These are phyloP conservation scores for Galerucella pusilla DNA, from an alignment of 2,888 invertebrate genomes.

Conservation along the genomic window DNA sequence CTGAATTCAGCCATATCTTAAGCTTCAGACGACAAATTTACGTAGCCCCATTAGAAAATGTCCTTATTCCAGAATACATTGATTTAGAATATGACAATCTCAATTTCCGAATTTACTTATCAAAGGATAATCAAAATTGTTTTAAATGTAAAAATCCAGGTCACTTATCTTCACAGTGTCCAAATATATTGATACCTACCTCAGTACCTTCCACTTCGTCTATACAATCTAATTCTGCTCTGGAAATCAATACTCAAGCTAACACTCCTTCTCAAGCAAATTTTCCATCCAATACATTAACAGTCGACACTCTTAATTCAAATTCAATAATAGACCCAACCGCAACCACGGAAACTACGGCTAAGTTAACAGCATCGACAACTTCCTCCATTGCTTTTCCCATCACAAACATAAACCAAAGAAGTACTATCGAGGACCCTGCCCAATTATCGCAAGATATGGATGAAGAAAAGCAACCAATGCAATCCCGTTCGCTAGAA, in stretches of 20 bases:
- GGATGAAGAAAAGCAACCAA: too few relatives aligned
- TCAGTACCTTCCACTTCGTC: too few relatives aligned
- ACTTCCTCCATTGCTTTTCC: too few relatives aligned
- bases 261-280: background rate
- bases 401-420: background rate
- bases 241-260: background rate
- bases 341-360: background rate
- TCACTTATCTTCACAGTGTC: too few relatives aligned
- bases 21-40: background rate
- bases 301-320: background rate
- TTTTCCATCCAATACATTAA: background rate
- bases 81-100: background rate
- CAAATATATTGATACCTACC: too few relatives aligned
- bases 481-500: too few relatives aligned
- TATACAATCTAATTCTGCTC: too few relatives aligned
- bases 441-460: too few relatives aligned
- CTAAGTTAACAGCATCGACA: background rate
- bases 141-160: too few relatives aligned
- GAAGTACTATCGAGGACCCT: background rate
- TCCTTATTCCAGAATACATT: too few relatives aligned
- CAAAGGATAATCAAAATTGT: background rate
- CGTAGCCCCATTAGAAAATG: too few relatives aligned
- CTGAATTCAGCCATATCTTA: background rate
- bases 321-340: background rate
- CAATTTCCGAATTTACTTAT: background rate